Base-by-base conservation (phyloP, 2,113 vertebrate genomes). In the Sorex araneus region DNA sequence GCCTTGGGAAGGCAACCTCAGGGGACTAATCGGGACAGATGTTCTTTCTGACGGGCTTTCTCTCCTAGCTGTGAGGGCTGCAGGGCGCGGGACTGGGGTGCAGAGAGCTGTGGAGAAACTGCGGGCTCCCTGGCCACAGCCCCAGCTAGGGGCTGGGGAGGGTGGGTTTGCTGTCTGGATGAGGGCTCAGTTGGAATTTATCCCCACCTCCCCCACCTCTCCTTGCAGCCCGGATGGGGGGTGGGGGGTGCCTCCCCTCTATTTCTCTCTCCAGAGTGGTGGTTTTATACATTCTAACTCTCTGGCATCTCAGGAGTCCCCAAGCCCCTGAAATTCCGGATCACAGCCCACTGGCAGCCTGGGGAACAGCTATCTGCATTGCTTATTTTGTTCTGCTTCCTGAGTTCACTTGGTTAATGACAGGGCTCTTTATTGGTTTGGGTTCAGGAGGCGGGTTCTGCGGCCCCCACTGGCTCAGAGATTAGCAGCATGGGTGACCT, bases 381-480 rank as follows among this genome's bases (percentile, higher is more conserved):
- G 28, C 27, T 73, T 43, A 12, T 54, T 83, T 16, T 28, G 63
- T 21, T 90, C 76, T 69, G 67, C 71, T 79, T 92, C 76, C 67
- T 18, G 40, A 36, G 70, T 71, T 79, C 43, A 28, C 73, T 87
- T 85, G 28, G 30, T 69, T 63, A 88, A 57, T 57, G 66, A 43
- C 5, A 28, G 30, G 47, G 30, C 25, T 74, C 23, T 18, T 43
- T 11, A 0, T 4, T 45, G 34, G 7, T 64, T 32, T 57, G 34
- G 12, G 43, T 60, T 82, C 25, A 23, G 7, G 0, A 82, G 47
- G 54, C 21, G 0, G 0, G 3, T 34, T 73, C 40, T 76, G 45
- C 67, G 57, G 70, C 21, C 15, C 10, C 75, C 19, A 2, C 30
- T 13, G 7, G 6, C 81, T 40, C 21, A 27, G 4, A 82, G 70